Evolutionary conservation across 23 tunicate genomes (phyloP), one percentile per base, ranked within the genome.

Genomic region (Trididemnum nubilum): DNA sequence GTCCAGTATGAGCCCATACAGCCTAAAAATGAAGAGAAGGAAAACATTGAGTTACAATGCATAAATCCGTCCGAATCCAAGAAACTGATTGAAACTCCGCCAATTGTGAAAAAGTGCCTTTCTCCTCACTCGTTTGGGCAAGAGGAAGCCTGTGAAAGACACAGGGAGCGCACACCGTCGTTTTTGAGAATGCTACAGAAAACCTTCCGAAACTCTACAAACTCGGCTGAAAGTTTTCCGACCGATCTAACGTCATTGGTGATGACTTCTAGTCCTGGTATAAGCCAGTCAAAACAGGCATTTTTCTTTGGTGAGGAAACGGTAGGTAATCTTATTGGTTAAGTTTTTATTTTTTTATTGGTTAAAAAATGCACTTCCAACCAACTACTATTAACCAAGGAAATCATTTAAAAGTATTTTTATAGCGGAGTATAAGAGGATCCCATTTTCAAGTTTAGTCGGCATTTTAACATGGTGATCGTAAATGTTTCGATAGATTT

Each of bases 221-320:
- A 91, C 81, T 93, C 98, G 0, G 91, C 80, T 24, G 98, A 93
- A 40, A 93, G 98, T 54, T 89, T 93, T 51, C 89, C 82, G 34
- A 93, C 98, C 54, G 98, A 93, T 50, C 89, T 89, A 39, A 93
- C 98, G 15, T 83, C 92, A 32, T 19, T 93, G 24, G 88, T 63
- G 30, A 75, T 79, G 28, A 2, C 12, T 7, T 38, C 33, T 5
- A 83, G 88, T 60, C 88, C 88, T n/a, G 92, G 87, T 18, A 64
- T 82, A 30, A 35, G 83, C 21, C 85, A 83, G 12, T 87, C 92
- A 37, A 51, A 52, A 30, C 90, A 82, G 69, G 19, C 59, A 2
- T 73, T 73, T 73, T 73, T 32, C 7, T 24, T 24, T 40, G 33
- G 19, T 5, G 79, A 73, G 26, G 74, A 67, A 7, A n/a, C 7